Conservation (phyloP, 2,888 invertebrate species). For the Clostera curtula region DNA sequence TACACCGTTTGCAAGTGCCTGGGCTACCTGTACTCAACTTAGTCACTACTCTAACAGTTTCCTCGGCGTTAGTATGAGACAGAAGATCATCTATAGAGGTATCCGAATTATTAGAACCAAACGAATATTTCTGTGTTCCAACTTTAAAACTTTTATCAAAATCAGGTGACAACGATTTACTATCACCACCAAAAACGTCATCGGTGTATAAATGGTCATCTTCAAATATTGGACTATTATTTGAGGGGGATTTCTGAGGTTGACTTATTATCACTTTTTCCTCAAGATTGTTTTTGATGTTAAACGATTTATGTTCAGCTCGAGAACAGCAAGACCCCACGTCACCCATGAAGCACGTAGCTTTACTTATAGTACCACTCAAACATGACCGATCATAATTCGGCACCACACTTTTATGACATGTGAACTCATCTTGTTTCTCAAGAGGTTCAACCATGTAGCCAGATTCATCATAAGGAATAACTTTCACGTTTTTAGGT, state of each 20-base stretch:
- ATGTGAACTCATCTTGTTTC: slow-evolving; percentile 50
- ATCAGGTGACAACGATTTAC: slow-evolving; percentile 76
- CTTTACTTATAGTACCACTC: slow-evolving; percentile 64
- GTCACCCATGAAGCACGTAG: slow-evolving; percentile 62
- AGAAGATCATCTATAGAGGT: slow-evolving; percentile 78
- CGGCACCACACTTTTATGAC: slow-evolving; percentile 56
- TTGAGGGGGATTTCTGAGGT: slow-evolving; percentile 76
- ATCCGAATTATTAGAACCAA: slow-evolving; percentile 78
- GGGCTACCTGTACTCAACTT: slow-evolving; percentile 65
- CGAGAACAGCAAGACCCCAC: slow-evolving; percentile 63
- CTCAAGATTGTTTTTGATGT: slow-evolving; percentile 47
- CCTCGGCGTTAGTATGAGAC: slow-evolving; percentile 75
- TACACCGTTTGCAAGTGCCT: slow-evolving; percentile 76
- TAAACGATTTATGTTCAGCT: slow-evolving; percentile 54
- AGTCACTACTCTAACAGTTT: slow-evolving; percentile 68
- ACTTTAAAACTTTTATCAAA: slow-evolving; percentile 62
- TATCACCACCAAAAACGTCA: slow-evolving; percentile 77
- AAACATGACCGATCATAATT: slow-evolving; percentile 67
- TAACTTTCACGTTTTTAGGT: slow-evolving; percentile 46
- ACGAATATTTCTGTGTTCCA: slow-evolving; percentile 61
- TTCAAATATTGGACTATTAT: slow-evolving; percentile 75
- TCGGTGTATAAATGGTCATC: slow-evolving; percentile 75
- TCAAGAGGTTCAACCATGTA: slow-evolving; percentile 71
- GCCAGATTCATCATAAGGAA: slow-evolving; percentile 66
- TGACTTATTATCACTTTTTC: slow-evolving; percentile 76